Conservation (phyloP, 2,113 vertebrate genomes). For the Corapipo altera region DNA sequence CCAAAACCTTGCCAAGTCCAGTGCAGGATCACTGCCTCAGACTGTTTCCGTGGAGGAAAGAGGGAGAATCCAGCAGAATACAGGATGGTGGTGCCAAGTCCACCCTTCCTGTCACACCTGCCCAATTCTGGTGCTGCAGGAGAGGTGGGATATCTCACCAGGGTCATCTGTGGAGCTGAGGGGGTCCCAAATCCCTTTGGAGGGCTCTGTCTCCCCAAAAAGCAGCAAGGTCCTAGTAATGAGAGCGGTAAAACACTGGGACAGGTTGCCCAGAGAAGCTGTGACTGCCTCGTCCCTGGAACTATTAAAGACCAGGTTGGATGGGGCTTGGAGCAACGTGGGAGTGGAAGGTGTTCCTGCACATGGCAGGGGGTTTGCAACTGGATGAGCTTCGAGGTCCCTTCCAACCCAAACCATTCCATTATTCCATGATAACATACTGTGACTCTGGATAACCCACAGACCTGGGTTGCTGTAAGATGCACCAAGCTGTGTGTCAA, state of each 20-base stretch:
- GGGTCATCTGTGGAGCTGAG: too few species aligned
- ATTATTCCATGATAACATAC: neutral
- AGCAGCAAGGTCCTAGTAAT: neutral
- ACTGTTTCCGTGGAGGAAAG: neutral
- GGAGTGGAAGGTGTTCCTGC: neutral
- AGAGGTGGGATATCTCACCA: neutral
- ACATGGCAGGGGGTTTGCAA: neutral
- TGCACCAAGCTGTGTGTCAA: neutral
- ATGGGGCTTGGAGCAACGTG: neutral
- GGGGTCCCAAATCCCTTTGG: neutral
- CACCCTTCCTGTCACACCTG: neutral
- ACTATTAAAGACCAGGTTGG: neutral
- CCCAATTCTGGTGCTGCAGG: neutral
- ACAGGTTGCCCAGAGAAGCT: neutral
- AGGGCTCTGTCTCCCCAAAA: neutral
- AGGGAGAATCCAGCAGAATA: neutral
- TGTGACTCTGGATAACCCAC: neutral
- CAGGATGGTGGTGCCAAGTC: neutral
- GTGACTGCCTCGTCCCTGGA: neutral
- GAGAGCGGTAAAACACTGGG: neutral
- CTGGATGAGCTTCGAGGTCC: neutral
- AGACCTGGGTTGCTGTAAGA: neutral
- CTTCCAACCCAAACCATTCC: neutral
- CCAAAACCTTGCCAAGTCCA: neutral
- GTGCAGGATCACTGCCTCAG: neutral